Base-by-base conservation (phyloP, 2,888 invertebrate species). In the Hirtodrosophila trivittata region DNA sequence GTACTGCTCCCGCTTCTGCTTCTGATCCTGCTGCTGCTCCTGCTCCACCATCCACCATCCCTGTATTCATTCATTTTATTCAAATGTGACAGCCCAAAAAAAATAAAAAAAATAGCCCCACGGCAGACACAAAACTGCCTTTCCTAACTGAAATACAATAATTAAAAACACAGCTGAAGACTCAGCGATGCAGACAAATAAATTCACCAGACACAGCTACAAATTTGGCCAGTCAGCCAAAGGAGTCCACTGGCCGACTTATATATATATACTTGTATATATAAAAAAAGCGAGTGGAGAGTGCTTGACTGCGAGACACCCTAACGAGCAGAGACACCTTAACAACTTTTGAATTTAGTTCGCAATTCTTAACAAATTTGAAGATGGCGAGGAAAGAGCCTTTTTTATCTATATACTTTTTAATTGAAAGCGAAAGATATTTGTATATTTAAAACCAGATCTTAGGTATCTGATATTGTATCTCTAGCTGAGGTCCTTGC, bases 21-120 rank as follows among this genome's bases (percentile, higher is more conserved):
- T 7, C 16, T 1, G 18, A 3, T 13, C 9, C 38, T 6, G 4
- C 18, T 38, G 1, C 14, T 18, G 38, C 18, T n/a, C 9, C 7
- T 9, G n/a, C n/a, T n/a, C n/a, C n/a, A 28, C 7, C 28, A 28
- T 2, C 28, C 3, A 28, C 28, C 28, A 28, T 1, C 26, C 32
- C 51, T 14, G 51, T 64, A 66, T 71, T 74, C 81, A 84, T 77
- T 83, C 77, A 72, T 73, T 84, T 75, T 75, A 84, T 80, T 80
- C 67, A 80, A 81, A 77, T 80, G 75, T 84, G 70, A 84, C 81
- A 81, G 77, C 65, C 75, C 62, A 43, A 64, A 77, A 76, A 76
- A 76, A 77, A 51, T 18, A 26, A 8, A n/a, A 28, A 55, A 49
- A 38, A 18, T 43, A 43, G 43, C 37, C 63, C 32, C 39, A 33